Percentiles rank a stretch among this genome's conserved stretches.
Conservation (phyloP, 2,888 invertebrate species). For the Parasteatoda lunata region DNA sequence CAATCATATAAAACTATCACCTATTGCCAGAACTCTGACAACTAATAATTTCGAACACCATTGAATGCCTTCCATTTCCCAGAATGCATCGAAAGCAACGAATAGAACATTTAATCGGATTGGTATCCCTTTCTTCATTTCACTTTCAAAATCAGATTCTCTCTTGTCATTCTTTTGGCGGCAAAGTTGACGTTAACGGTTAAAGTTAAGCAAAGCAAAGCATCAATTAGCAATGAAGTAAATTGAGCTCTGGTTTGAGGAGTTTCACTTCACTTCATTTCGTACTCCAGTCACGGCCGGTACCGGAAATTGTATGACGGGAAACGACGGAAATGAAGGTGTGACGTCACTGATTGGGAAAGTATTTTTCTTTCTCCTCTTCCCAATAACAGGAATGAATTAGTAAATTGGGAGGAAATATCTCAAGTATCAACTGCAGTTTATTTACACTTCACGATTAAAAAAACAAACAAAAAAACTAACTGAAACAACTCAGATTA, state of each 20-base stretch:
- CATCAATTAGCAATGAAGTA: constrained; percentile 61
- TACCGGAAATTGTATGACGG: constrained; percentile 60
- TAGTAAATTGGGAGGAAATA: constrained; percentile 32
- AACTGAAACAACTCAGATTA: too few relatives aligned
- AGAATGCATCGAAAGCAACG: too few relatives aligned
- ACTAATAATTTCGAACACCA: too few relatives aligned
- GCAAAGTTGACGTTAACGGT: constrained; percentile 6
- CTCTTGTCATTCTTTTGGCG: not conserved
- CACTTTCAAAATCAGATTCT: not conserved
- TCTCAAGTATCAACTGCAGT: too few relatives aligned
- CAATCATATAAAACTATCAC: too few relatives aligned
- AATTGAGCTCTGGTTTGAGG: constrained; percentile 33
- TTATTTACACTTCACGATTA: too few relatives aligned
- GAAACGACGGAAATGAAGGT: constrained; percentile 64
- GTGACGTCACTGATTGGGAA: constrained; percentile 63
- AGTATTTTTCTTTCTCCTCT: not conserved
- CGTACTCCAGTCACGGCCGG: constrained; percentile 46
- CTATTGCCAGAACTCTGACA: too few relatives aligned
- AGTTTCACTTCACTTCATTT: constrained; percentile 28
- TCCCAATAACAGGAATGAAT: constrained; percentile 22
- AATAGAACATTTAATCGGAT: too few relatives aligned
- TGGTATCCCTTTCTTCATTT: not conserved
- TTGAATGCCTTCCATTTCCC: too few relatives aligned
- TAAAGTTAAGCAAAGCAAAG: constrained; percentile 9
- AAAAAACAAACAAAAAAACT: too few relatives aligned